Base-by-base conservation (phyloP, 2,888 invertebrate genomes). In the Melanostoma scalare region DNA sequence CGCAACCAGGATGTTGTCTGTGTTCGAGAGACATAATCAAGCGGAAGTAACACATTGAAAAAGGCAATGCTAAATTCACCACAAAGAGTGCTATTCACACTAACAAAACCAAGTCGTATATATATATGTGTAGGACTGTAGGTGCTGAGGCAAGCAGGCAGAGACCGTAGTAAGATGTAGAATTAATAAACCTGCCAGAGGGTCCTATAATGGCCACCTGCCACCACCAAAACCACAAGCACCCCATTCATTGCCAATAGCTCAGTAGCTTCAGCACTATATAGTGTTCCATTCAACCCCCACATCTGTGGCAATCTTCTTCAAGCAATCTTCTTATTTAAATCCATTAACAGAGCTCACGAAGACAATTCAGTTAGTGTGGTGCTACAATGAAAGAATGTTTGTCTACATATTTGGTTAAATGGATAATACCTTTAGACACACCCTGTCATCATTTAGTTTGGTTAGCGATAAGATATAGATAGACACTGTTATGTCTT, bases 21-120 rank as follows among this genome's bases (percentile, higher is more conserved):
- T 44, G 44, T 74, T 50, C 55, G 60, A 55, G 65, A 65, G 65
- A 81, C 60, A 55, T 72, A 76, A 76, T 81, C 75, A 76, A 72
- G 72, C 76, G 76, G 76, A 72, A 81, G 81, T 76, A 81, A 81
- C 81, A 81, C 81, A 76, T 81, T 81, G 81, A 73, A 79, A 55
- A 53, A 48, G 58, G 61, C 75, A 81, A 68, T 73, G 50, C 44
- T 50, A 68, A 60, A 60, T 52, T 56, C 33, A 72, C 76, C 71
- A 44, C 76, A 60, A 72, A 72, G 44, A 50, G 20, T 20, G 67
- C 71, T 76, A 76, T 72, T 81, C 61, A 50, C 65, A 67, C 46
- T 61, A 58, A 63, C 61, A 9, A 9, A 40, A 9, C 20, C 20
- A 20, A 38, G 61, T 46, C 33, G 30, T 48, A 63, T 30, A 0